Evolutionary conservation across 2,113 vertebrate genomes (phyloP).

Genomic region (Paedocypris sp.): DNA sequence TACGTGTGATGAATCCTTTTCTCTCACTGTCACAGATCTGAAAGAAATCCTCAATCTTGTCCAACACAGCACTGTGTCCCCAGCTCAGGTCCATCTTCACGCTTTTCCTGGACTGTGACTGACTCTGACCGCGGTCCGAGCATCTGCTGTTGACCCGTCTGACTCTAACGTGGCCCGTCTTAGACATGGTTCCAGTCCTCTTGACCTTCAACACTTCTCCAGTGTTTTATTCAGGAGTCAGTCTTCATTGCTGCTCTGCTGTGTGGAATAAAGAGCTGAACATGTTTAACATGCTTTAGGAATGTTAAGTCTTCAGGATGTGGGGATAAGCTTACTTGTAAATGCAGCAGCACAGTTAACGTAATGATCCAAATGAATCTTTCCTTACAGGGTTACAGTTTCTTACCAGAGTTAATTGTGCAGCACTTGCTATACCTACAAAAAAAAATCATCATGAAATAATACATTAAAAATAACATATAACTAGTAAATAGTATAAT

Average conservation of each 20-base stretch:
- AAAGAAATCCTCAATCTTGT: constrained; percentile 81
- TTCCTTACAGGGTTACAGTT: no score
- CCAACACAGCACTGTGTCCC: constrained; percentile 52
- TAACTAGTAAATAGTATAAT: no score
- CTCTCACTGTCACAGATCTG: constrained; percentile 78
- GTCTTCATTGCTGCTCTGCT: background rate
- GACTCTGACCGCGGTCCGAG: constrained; percentile 41
- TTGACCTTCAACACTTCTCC: background rate
- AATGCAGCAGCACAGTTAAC: background rate
- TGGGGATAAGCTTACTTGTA: background rate
- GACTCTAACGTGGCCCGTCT: background rate
- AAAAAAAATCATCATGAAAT: no score
- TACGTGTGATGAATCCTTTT: constrained; percentile 75
- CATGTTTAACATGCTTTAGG: background rate
- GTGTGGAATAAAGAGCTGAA: background rate
- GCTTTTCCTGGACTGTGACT: background rate
- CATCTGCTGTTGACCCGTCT: background rate
- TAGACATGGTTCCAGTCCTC: constrained; percentile 33
- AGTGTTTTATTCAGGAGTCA: background rate
- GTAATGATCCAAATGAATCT: no score
- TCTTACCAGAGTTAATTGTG: no score
- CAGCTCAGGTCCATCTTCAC: constrained; percentile 33
- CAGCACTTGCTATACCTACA: no score
- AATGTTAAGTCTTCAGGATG: background rate
- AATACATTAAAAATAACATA: no score